These are phyloP conservation scores for Empis stercorea DNA, from an alignment of 2,888 invertebrate species.

Conservation along the genomic window DNA sequence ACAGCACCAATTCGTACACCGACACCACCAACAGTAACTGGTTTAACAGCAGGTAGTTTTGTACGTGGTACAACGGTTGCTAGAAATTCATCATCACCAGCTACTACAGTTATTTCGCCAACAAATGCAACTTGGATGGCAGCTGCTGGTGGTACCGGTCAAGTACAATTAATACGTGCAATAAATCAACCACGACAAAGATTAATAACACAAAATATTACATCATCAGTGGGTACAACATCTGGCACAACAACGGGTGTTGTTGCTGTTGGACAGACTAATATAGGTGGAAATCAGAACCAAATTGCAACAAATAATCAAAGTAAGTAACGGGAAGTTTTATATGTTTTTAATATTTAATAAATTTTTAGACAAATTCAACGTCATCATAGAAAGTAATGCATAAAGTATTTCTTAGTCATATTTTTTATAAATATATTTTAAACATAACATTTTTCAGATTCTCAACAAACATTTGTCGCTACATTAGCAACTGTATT, in stretches of 20 bases:
- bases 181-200: constrained; percentile 30
- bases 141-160: constrained; percentile 21
- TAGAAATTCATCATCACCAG: constrained; percentile 26
- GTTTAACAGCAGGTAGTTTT: constrained; percentile 25
- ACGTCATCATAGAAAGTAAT: too few relatives aligned
- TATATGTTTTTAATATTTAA: not conserved
- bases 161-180: constrained; percentile 34
- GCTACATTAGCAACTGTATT: constrained; percentile 30
- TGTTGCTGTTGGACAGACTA: constrained; percentile 17
- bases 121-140: constrained; percentile 34
- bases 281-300: constrained; percentile 16
- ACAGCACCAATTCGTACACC: constrained; percentile 30
- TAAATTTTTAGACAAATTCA: too few relatives aligned
- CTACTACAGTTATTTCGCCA: constrained; percentile 32
- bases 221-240: constrained; percentile 13
- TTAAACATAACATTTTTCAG: constrained; percentile 3
- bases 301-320: constrained; percentile 12
- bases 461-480: constrained; percentile 28
- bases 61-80: constrained; percentile 26
- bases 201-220: constrained; percentile 30
- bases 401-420: too few relatives aligned
- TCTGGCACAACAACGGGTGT: constrained; percentile 13
- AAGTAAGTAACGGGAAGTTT: not conserved
- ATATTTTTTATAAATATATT: not conserved
- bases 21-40: constrained; percentile 20